These are phyloP conservation scores for Eilema depressum DNA, from an alignment of 2,888 invertebrate genomes.

Conservation along the genomic window DNA sequence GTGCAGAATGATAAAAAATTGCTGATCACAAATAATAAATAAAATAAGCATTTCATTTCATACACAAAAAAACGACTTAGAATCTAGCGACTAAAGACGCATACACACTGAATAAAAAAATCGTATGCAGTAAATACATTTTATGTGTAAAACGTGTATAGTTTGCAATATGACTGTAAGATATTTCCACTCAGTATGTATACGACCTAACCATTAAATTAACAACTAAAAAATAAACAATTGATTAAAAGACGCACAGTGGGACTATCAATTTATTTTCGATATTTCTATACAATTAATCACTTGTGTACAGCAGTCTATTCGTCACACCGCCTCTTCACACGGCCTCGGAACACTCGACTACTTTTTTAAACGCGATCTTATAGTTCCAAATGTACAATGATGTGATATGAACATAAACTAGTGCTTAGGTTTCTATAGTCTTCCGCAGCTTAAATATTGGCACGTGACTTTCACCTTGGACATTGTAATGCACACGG, in stretches of 20 bases:
- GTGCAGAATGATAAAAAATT: slow-evolving; percentile 43
- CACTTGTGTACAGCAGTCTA: slow-evolving; percentile 66
- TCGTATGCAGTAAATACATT: slow-evolving; percentile 15
- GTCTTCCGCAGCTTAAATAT: slow-evolving; percentile 21
- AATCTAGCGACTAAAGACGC: slow-evolving; percentile 50
- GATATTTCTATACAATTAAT: slow-evolving; percentile 59
- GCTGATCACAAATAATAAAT: slow-evolving; percentile 42
- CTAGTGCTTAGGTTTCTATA: not conserved
- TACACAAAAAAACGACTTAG: slow-evolving; percentile 41
- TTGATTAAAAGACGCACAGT: slow-evolving; percentile 45
- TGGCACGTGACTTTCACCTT: slow-evolving; percentile 24
- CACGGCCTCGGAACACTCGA: slow-evolving; percentile 7
- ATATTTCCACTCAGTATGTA: slow-evolving; percentile 42
- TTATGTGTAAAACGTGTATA: slow-evolving; percentile 5
- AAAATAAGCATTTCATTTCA: slow-evolving; percentile 30
- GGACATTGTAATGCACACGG: slow-evolving; percentile 22
- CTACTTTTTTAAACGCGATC: not conserved
- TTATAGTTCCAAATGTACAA: not conserved
- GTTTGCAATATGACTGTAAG: slow-evolving; percentile 11
- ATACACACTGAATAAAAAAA: slow-evolving; percentile 44
- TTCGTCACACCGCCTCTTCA: slow-evolving; percentile 29
- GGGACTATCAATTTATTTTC: slow-evolving; percentile 56
- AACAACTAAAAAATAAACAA: slow-evolving; percentile 45
- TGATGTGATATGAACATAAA: slow-evolving; percentile 3
- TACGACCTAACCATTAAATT: slow-evolving; percentile 42